Evolutionary conservation across 2,113 vertebrate genomes (phyloP).

Genomic region (Archilochus colubris): DNA sequence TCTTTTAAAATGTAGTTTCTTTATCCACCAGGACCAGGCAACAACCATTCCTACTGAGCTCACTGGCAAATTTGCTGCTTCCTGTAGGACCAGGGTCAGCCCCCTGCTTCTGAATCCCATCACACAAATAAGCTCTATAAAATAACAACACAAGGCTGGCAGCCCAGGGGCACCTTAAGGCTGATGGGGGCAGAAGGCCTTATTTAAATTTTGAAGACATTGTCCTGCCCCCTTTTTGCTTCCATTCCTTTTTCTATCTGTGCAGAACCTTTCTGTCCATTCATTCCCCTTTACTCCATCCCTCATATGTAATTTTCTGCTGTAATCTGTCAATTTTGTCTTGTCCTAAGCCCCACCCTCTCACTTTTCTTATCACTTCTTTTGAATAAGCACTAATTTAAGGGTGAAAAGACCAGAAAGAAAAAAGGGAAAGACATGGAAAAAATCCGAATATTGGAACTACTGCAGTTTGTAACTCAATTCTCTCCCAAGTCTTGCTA

Average conservation of each 20-base stretch:
- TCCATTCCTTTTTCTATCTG: neutral
- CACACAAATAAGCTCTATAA: conserved; percentile 31
- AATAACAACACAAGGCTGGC: conserved; percentile 6
- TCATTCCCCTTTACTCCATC: neutral
- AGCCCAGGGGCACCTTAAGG: neutral
- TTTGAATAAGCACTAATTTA: conserved; percentile 25
- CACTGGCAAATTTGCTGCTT: neutral
- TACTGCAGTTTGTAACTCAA: neutral
- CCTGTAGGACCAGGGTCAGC: neutral
- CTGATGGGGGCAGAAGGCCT: neutral
- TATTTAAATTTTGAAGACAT: neutral
- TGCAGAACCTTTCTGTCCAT: neutral
- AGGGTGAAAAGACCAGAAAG: conserved; percentile 3
- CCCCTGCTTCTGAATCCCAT: neutral
- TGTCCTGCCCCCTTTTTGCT: neutral
- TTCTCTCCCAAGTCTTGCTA: neutral
- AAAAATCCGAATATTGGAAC: neutral
- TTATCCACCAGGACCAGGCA: neutral
- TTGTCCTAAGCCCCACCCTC: neutral
- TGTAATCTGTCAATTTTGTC: neutral
- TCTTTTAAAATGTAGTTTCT: neutral
- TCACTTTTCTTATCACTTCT: neutral
- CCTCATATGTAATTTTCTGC: neutral
- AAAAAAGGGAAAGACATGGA: neutral
- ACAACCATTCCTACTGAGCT: neutral